A percentile compares a stretch with the other conserved stretches of the same genome.
These are phyloP conservation scores for Anniella stebbinsi DNA, from an alignment of 2,797 vertebrate genomes.

Conservation along the genomic window DNA sequence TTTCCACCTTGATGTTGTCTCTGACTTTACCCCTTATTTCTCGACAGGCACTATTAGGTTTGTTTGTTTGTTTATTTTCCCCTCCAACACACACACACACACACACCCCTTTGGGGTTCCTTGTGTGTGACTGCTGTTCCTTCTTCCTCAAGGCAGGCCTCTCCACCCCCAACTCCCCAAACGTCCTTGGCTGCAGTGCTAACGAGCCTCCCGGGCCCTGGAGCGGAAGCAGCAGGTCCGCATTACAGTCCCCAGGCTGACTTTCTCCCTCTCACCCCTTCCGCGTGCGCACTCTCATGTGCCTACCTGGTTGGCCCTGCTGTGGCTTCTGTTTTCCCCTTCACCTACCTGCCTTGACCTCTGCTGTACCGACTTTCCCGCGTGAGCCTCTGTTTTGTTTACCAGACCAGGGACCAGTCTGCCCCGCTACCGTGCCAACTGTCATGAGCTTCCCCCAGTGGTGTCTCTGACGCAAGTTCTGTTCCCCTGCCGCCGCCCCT, in stretches of 20 bases:
- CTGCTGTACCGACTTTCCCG: background rate
- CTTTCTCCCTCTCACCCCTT: background rate
- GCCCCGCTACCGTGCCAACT: background rate
- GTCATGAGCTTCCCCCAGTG: too few species aligned
- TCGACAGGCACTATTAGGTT: background rate
- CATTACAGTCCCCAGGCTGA: background rate
- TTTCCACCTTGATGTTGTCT: background rate
- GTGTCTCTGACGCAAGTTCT: background rate
- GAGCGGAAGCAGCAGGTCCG: conserved; percentile 73
- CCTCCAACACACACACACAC: background rate
- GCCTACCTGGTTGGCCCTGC: background rate
- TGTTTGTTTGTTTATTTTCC: background rate
- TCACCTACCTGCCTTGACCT: conserved; percentile 5
- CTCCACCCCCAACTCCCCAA: background rate
- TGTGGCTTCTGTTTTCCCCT: background rate
- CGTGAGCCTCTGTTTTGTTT: background rate
- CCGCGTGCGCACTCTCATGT: background rate
- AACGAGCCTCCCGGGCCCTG: conserved; percentile 19
- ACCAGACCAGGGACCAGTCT: background rate
- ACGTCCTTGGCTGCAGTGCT: background rate
- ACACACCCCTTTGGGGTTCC: background rate
- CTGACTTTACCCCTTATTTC: background rate
- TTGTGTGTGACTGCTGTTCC: background rate
- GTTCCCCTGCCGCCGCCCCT: background rate
- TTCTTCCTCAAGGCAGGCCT: background rate